phyloP scores from a whole-genome alignment of 2,888 invertebrate genomes.

The Spodoptera picta region DNA sequence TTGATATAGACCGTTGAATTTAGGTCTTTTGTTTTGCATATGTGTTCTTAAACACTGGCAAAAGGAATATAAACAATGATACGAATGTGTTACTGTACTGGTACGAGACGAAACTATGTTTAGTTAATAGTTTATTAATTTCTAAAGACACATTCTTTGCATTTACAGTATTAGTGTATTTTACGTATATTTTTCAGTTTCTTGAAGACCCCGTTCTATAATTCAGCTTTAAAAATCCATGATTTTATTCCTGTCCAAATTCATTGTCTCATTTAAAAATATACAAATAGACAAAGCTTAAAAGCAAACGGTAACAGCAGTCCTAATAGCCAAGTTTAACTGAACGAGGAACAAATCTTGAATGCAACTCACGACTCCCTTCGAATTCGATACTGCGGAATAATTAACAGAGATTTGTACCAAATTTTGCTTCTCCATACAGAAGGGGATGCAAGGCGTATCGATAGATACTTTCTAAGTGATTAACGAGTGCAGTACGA shows the following conservation, averaged over 20 bases:
- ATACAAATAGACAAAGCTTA: too few relatives aligned
- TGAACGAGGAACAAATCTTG: conserved; percentile 11
- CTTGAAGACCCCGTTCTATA: too few relatives aligned
- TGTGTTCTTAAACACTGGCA: background rate
- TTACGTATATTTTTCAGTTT: too few relatives aligned
- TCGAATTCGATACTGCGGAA: conserved; percentile 34
- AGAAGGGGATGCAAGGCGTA: conserved; percentile 4
- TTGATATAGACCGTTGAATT: conserved; percentile 28
- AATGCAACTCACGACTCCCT: conserved; percentile 31
- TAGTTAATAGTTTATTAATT: too few relatives aligned
- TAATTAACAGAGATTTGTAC: conserved; percentile 41
- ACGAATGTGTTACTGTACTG: too few relatives aligned
- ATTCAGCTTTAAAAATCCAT: too few relatives aligned
- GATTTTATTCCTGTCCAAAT: too few relatives aligned
- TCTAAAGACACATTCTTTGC: too few relatives aligned
- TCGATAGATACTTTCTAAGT: conserved; percentile 7
- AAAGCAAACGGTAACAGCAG: background rate
- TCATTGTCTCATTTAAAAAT: too few relatives aligned
- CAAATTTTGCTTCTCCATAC: conserved; percentile 19
- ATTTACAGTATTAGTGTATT: too few relatives aligned
- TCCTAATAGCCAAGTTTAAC: conserved; percentile 7
- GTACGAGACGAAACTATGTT: too few relatives aligned
- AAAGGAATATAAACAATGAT: too few relatives aligned
- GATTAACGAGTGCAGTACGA: conserved; percentile 11
- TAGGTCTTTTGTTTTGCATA: conserved; percentile 14